Conservation (phyloP, 2,797 vertebrate species). For the Rhabdophis nuchalis region DNA sequence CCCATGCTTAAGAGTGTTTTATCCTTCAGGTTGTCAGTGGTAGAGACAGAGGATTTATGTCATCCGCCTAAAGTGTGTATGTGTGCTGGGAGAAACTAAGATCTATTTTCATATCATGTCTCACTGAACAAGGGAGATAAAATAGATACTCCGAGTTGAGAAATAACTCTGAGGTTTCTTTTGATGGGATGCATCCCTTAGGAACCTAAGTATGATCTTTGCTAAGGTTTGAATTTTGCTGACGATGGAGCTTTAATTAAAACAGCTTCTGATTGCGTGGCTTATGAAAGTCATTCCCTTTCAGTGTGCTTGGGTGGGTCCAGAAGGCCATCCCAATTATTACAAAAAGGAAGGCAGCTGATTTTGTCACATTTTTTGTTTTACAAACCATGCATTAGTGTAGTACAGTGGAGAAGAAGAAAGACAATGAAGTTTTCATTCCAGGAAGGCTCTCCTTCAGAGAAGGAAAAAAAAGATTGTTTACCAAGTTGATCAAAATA, state of each 20-base stretch:
- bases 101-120: not conserved
- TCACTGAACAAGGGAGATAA: not conserved
- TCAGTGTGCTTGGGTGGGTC: not conserved
- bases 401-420: not conserved
- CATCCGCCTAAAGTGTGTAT: not conserved
- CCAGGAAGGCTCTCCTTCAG: not conserved
- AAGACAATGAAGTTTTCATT: not conserved
- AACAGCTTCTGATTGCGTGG: not conserved
- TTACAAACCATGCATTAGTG: not conserved
- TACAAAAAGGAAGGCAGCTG: not conserved
- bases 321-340: not conserved
- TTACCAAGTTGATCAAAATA: not conserved
- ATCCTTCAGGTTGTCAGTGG: not conserved
- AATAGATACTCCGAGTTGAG: not conserved
- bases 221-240: not conserved
- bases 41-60: not conserved
- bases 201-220: not conserved
- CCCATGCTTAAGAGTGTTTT: not conserved
- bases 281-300: not conserved
- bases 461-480: not conserved
- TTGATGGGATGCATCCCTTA: not conserved
- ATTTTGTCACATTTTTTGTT: not conserved
- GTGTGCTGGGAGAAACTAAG: not conserved
- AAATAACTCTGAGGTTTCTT: slow-evolving; percentile 4
- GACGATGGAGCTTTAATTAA: not conserved